These are phyloP conservation scores for Thamnophis sirtalis DNA, from an alignment of 2,113 vertebrate genomes.

Conservation along the genomic window DNA sequence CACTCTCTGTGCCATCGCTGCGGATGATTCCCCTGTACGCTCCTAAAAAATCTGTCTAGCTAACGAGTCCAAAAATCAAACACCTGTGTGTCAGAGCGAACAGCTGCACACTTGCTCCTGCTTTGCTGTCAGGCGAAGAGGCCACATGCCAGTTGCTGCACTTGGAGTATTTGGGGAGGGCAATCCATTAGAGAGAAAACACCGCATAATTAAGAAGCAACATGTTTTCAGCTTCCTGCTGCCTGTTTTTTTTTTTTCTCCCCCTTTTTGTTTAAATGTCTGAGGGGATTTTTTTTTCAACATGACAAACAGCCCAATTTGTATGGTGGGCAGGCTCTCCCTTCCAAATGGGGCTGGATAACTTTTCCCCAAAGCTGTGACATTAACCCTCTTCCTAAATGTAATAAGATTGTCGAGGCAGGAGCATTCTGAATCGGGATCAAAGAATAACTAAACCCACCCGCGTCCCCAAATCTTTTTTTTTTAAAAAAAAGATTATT, in stretches of 20 bases:
- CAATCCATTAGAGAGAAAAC: conserved; percentile 63
- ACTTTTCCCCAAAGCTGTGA: conserved; percentile 23
- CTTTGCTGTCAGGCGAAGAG: conserved; percentile 54
- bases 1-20: conserved; percentile 47
- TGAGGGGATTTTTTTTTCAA: conserved; percentile 2
- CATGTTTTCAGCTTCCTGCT: conserved; percentile 54
- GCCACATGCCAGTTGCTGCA: conserved; percentile 65
- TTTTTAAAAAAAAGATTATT: neutral
- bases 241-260: conserved; percentile 34
- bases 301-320: conserved; percentile 26
- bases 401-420: neutral
- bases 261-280: conserved; percentile 42
- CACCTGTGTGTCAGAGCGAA: conserved; percentile 67
- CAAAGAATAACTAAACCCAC: neutral
- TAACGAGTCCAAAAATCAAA: conserved; percentile 56
- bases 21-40: conserved; percentile 61
- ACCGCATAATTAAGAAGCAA: conserved; percentile 66
- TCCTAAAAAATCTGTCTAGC: conserved; percentile 66
- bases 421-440: neutral
- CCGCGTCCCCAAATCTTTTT: neutral
- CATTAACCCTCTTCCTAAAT: neutral
- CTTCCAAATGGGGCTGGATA: conserved; percentile 7
- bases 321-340: conserved; percentile 29
- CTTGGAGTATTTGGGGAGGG: conserved; percentile 56
- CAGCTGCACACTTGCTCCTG: conserved; percentile 63